phyloP scores from a whole-genome alignment of 2,888 invertebrate species.

The Adela reaumurella region DNA sequence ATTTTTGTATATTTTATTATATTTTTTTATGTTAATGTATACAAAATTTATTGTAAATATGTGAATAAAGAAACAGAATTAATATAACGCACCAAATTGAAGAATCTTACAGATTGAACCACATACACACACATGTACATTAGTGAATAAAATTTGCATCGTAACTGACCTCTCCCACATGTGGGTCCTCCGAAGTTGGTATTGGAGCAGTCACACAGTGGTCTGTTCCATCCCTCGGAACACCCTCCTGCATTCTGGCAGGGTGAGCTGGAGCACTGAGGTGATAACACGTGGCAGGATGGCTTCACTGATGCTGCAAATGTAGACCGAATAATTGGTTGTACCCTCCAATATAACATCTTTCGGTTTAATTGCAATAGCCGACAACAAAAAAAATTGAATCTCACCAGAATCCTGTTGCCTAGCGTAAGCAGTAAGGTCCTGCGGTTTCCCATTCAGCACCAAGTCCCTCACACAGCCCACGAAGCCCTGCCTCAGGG shows the following conservation, averaged over 20 bases:
- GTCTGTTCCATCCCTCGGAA: constrained; percentile 93
- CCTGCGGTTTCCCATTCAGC: constrained; percentile 83
- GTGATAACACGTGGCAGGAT: constrained; percentile 78
- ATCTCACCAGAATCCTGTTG: constrained; percentile 82
- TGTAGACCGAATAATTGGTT: too few species aligned
- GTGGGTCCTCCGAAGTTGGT: constrained; percentile 88
- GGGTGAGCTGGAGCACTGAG: constrained; percentile 79
- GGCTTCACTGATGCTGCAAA: constrained; percentile 83
- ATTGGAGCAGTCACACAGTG: constrained; percentile 87
- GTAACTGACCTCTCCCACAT: constrained; percentile 88
- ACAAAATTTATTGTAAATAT: too few species aligned
- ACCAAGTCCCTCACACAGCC: constrained; percentile 90
- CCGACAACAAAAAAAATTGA: too few species aligned
- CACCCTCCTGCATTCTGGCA: constrained; percentile 89
- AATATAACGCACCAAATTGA: too few species aligned
- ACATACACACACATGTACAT: too few species aligned
- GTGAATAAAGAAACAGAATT: too few species aligned
- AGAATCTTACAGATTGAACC: too few species aligned
- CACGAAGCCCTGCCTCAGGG: constrained; percentile 85
- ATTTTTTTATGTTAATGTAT: too few species aligned
- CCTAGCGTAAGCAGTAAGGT: constrained; percentile 83
- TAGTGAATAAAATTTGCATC: too few species aligned
- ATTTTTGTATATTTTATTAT: too few species aligned
- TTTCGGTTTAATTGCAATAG: too few species aligned
- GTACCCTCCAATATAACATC: too few species aligned